Evolutionary conservation across 2,113 vertebrate species (phyloP).

Genomic region (Onychostoma macrolepis): DNA sequence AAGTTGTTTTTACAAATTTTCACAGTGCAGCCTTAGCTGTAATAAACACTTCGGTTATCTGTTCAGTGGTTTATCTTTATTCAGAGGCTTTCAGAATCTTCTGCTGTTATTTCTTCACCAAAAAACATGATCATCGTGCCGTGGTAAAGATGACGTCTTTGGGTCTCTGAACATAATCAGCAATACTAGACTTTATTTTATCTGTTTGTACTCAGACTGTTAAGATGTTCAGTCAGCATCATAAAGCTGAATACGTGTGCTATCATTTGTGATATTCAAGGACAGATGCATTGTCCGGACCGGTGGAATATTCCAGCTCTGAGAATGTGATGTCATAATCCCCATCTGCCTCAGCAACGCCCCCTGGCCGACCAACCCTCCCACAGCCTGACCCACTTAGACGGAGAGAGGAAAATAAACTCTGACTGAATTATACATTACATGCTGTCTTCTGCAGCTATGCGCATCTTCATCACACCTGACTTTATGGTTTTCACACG

Average conservation of each 20-base stretch:
- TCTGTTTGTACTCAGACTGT: neutral
- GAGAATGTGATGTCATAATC: constrained; percentile 51
- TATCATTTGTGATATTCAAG: constrained; percentile 40
- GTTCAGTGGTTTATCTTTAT: neutral
- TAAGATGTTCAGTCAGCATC: constrained; percentile 1
- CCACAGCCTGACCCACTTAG: constrained; percentile 68
- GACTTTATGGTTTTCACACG: neutral
- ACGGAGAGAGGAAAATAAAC: neutral
- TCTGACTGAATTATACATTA: constrained; percentile 22
- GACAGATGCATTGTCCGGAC: constrained; percentile 14
- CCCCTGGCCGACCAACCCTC: constrained; percentile 39
- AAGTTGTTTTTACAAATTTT: constrained; percentile 42
- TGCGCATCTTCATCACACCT: neutral
- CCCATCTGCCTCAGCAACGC: constrained; percentile 55
- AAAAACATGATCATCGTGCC: neutral
- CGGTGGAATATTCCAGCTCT: constrained; percentile 46
- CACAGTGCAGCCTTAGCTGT: constrained; percentile 53
- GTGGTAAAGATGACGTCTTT: neutral
- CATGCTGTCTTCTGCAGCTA: neutral
- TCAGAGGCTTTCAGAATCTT: neutral
- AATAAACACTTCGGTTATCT: constrained; percentile 46
- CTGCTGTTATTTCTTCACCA: neutral
- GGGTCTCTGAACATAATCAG: neutral
- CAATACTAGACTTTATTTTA: neutral
- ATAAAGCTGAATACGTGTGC: constrained; percentile 4